Evolutionary conservation across 1,140 invertebrate genomes (phyloP), one percentile per base, ranked within the genome.

Genomic region (Prorops nasuta): DNA sequence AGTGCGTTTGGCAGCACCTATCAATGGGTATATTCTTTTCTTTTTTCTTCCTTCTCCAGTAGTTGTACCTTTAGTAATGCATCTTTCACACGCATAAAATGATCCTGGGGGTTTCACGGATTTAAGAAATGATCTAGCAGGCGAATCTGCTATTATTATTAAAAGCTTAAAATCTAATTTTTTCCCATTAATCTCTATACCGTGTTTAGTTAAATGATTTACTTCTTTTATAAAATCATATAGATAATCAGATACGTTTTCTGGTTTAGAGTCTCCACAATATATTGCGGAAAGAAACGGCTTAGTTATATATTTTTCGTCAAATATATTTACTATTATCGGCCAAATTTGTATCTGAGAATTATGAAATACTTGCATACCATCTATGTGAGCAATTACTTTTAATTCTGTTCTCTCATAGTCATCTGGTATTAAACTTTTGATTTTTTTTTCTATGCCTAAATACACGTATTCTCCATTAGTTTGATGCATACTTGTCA

Each of bases 391-490:
- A 14, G 34, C 20, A 3, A 38, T 22, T 17, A 38, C 20, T 1
- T n/a, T 14, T 17, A 51, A 44, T 32, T 16, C 15, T n/a, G n/a
- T n/a, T n/a, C n/a, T n/a, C n/a, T n/a, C n/a, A n/a, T n/a, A n/a
- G n/a, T n/a, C n/a, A n/a, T n/a, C n/a, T n/a, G n/a, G n/a, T n/a
- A n/a, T n/a, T n/a, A n/a, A n/a, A n/a, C n/a, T 36, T 44, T 49
- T 16, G 6, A 58, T 31, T 17, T 41, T 21, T 4, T 47, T 24
- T 12, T n/a, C 1, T 7, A 60, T 43, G 0, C 43, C 20, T 44
- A 61, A 47, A 43, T 61, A 55, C 0, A 55, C 49, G 49, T 47
- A 58, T 39, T 50, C 35, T 14, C 40, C 40, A 42, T 42, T 28
- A 42, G 8, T 42, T 8, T 21, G 19, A 22, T 42, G 20, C 16